A percentile compares a stretch with the other conserved stretches of the same genome.
Evolutionary conservation across 2,797 vertebrate genomes (phyloP).

Genomic region (Sebastes nivosus): DNA sequence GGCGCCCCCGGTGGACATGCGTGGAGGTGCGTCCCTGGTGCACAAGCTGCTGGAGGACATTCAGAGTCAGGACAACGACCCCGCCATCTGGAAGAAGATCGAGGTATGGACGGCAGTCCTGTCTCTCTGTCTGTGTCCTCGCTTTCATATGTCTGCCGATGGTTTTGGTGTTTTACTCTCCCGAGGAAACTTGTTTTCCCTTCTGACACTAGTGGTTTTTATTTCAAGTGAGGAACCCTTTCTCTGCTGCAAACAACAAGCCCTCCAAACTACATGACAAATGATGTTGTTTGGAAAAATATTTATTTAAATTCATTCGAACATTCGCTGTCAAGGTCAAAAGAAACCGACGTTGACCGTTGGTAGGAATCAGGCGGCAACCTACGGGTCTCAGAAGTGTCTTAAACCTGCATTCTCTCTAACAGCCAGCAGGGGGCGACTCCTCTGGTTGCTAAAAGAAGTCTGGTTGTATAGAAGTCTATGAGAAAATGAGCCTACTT

Average conservation of each 20-base stretch:
- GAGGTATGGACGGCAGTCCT: constrained; percentile 82
- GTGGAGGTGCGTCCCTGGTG: constrained; percentile 75
- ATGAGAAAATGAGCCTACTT: no score
- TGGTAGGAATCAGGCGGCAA: no score
- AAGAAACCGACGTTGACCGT: no score
- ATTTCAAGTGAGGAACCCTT: neutral
- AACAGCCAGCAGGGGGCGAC: no score
- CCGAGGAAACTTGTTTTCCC: neutral
- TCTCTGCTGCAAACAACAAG: neutral
- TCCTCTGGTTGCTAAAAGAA: no score
- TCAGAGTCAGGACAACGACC: constrained; percentile 89
- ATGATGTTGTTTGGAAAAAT: neutral
- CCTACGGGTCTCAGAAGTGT: no score
- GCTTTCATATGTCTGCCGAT: rapidly evolving
- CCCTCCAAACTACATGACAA: neutral
- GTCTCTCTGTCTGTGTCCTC: neutral
- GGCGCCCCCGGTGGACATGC: constrained; percentile 23
- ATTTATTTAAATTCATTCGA: no score
- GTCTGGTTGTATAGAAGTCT: no score
- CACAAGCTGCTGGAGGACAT: constrained; percentile 91
- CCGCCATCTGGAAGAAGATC: constrained; percentile 91
- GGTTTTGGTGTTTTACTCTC: neutral
- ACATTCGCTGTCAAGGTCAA: no score
- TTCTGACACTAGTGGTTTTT: neutral
- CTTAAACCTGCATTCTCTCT: no score